Evolutionary conservation across 2,797 vertebrate genomes (phyloP).

Genomic region (Mus minutoides): DNA sequence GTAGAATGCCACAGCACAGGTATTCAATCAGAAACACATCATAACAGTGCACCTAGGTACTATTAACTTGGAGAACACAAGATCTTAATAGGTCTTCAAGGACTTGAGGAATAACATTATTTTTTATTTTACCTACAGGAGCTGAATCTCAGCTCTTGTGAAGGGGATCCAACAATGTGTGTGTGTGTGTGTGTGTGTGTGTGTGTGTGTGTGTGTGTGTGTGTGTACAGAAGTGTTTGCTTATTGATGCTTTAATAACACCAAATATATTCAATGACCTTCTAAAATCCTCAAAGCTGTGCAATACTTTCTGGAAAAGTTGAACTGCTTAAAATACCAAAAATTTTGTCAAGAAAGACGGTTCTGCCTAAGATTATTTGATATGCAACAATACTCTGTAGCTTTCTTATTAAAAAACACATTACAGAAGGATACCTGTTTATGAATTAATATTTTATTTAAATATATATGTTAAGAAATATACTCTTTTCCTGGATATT

Average conservation of each 20-base stretch:
- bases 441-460: slow-evolving; percentile 24
- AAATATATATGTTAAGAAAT: not conserved
- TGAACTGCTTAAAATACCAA: not conserved
- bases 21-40: not conserved
- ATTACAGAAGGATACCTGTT: not conserved
- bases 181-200: not conserved
- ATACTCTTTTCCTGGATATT: not conserved
- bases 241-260: not conserved
- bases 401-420: not conserved
- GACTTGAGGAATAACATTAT: not conserved
- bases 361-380: not conserved
- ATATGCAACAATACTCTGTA: not conserved
- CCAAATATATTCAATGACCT: not conserved
- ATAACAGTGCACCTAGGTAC: not conserved
- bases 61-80: not conserved
- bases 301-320: not conserved
- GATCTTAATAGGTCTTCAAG: not conserved
- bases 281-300: not conserved
- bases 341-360: not conserved
- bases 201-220: not conserved
- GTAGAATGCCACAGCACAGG: not conserved
- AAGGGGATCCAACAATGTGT: not conserved
- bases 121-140: not conserved
- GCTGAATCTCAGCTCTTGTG: not conserved
- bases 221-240: not conserved